Base-by-base conservation (phyloP, 1,140 invertebrate species). In the Tetragonula clypearis region DNA sequence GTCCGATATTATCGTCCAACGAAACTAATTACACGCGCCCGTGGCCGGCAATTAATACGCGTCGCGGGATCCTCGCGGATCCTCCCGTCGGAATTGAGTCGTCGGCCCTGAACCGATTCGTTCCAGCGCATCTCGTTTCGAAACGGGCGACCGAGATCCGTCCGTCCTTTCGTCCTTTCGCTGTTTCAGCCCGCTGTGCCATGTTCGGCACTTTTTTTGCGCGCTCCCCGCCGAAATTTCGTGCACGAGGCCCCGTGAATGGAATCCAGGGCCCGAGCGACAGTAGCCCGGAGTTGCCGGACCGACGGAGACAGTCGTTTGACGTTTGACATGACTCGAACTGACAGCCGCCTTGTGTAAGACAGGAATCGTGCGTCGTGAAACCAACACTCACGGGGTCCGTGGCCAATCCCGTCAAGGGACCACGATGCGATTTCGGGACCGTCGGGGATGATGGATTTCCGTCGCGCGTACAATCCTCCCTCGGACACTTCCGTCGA, bases 261-360 rank as follows among this genome's bases (percentile, higher is more conserved):
- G 78, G 65, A 74, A 82, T 82, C 49, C 66, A 23, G 68, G 26
- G 35, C n/a, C 26, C 49, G 35, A 19, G 17, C 53, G 74, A 71
- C 75, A 56, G 82, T 79, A 78, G 82, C 74, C 74, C 35, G 0
- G 60, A 15, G 6, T 12, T 12, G 14, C 3, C 12, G 53, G 65
- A 53, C 53, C 30, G 73, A 82, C 60, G 26, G 82, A 79, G 76
- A 88, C 77, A 87, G 89, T 84, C 89, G 87, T 90, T 88, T 90
- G 89, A 90, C 89, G 82, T 79, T 74, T 88, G 82, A 90, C 89
- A 88, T 79, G 84, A 90, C 89, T 90, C 84, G 84, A 90, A 90
- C 84, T 90, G 89, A 90, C 89, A 90, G 89, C 82, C 87, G 84
- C 78, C 79, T 81, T 82, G 84, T 90, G 86, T 90, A 90, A 71